These are phyloP conservation scores for Oegoconia quadripuncta DNA, from an alignment of 2,888 invertebrate species.

Conservation along the genomic window DNA sequence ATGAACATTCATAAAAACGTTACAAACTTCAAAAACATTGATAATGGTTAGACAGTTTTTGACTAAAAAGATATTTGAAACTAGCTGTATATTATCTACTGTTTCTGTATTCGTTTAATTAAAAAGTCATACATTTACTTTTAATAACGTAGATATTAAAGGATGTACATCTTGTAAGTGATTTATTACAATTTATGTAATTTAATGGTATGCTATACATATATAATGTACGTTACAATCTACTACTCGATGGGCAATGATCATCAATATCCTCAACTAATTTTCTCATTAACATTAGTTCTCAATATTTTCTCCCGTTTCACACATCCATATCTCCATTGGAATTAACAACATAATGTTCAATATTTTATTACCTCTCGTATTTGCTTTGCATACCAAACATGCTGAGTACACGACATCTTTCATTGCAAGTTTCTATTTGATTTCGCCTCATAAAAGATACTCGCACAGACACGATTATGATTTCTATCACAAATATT, in stretches of 20 bases:
- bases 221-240: no score
- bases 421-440: conserved; percentile 78
- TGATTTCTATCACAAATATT: conserved; percentile 74
- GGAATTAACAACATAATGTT: conserved; percentile 64
- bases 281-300: conserved; percentile 27
- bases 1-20: conserved; percentile 3
- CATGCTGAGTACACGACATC: conserved; percentile 66
- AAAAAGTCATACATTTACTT: no score
- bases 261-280: background rate
- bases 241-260: background rate
- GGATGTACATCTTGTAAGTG: no score
- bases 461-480: conserved; percentile 67
- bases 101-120: no score
- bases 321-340: conserved; percentile 46
- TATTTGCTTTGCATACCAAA: conserved; percentile 69
- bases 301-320: conserved; percentile 49
- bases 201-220: no score
- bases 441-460: conserved; percentile 74
- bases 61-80: no score
- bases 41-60: no score
- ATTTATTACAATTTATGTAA: no score
- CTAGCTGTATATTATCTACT: no score
- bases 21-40: background rate
- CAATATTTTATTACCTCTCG: conserved; percentile 69
- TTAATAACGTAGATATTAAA: no score